These are phyloP conservation scores for Cheirogaleus medius DNA, from an alignment of 2,113 vertebrate genomes.

Conservation along the genomic window DNA sequence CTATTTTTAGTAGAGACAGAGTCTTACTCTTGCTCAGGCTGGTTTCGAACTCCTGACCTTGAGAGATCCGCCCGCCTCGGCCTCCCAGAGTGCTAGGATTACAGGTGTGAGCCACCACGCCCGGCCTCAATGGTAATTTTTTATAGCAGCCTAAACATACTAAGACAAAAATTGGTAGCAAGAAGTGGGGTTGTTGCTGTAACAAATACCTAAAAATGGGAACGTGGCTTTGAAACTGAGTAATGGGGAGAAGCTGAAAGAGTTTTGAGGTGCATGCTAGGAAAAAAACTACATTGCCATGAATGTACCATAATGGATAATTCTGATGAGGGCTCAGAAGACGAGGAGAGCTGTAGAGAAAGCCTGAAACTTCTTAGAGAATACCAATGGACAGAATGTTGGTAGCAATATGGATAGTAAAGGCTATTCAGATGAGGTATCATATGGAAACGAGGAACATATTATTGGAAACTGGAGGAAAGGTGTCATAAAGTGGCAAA, in stretches of 20 bases:
- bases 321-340: background rate
- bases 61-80: too few relatives aligned
- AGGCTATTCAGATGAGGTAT: background rate
- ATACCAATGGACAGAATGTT: background rate
- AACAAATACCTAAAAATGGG: background rate
- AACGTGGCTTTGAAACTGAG: background rate
- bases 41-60: too few relatives aligned
- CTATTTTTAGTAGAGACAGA: too few relatives aligned
- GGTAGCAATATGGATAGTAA: background rate
- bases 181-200: background rate
- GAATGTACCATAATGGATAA: background rate
- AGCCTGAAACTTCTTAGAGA: background rate
- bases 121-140: background rate
- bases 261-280: background rate
- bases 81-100: too few relatives aligned
- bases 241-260: background rate
- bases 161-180: background rate
- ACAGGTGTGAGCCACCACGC: too few relatives aligned
- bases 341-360: background rate
- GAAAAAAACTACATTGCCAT: background rate
- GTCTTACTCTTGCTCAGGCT: too few relatives aligned
- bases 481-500: background rate
- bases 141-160: background rate
- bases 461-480: too few relatives aligned
- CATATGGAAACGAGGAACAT: too few relatives aligned